A percentile compares a stretch with the other conserved stretches of the same genome.
phyloP scores from a whole-genome alignment of 2,797 vertebrate species.

The Xiphorhynchus erythropygius region DNA sequence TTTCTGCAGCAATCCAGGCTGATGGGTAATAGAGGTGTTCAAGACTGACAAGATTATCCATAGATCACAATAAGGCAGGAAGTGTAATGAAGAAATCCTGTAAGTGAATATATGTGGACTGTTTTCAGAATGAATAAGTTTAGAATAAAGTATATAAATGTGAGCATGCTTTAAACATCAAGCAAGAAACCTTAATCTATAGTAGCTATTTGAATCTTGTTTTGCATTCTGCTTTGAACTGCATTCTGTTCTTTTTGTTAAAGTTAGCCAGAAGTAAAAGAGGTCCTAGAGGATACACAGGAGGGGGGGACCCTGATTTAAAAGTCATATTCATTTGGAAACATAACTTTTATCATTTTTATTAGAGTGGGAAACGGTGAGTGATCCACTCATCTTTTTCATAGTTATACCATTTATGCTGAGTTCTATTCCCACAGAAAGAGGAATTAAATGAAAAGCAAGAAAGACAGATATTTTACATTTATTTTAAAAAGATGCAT shows the following conservation, averaged over 20 bases:
- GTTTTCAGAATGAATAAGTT: background rate
- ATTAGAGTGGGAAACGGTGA: background rate
- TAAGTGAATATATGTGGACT: background rate
- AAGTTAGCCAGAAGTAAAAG: background rate
- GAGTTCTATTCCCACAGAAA: background rate
- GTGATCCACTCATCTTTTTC: background rate
- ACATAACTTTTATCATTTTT: background rate
- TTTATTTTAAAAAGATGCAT: background rate
- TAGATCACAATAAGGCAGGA: background rate
- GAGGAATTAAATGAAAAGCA: background rate
- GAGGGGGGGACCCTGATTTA: background rate
- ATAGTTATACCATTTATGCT: background rate
- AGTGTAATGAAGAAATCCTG: background rate
- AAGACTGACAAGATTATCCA: background rate
- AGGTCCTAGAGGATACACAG: background rate
- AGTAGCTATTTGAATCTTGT: background rate
- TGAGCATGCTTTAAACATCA: background rate
- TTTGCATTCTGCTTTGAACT: background rate
- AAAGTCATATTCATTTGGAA: background rate
- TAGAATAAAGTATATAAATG: background rate
- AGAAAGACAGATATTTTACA: background rate
- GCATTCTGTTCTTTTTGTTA: background rate
- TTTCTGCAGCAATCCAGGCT: background rate
- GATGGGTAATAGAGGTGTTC: background rate
- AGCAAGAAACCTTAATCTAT: background rate